phyloP scores from a whole-genome alignment of 2,113 vertebrate species.

The Tricholaema leucomelas region DNA sequence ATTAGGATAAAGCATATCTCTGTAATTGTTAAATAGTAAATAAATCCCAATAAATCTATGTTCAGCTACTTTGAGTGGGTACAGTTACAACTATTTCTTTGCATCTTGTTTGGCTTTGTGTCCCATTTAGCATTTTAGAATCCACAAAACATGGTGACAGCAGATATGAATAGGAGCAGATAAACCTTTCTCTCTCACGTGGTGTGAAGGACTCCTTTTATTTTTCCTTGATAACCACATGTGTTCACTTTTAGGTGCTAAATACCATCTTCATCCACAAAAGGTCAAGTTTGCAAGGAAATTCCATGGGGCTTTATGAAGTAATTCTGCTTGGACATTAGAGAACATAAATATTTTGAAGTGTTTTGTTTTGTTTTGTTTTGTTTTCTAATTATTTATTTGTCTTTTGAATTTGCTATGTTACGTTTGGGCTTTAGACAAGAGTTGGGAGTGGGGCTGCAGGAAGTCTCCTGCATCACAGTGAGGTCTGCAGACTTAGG shows the following conservation, averaged over 20 bases:
- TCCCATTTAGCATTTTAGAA: not conserved
- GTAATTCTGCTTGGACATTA: not conserved
- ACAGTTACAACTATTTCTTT: not conserved
- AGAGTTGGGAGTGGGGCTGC: not conserved
- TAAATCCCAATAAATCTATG: not conserved
- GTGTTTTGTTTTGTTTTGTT: not conserved
- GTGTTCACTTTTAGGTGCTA: not conserved
- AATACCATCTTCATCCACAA: not conserved
- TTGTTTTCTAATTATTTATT: not conserved
- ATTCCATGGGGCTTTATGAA: not conserved
- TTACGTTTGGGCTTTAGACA: not conserved
- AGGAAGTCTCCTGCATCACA: not conserved
- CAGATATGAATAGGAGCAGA: not conserved
- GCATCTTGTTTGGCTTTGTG: not conserved
- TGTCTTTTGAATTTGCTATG: not conserved
- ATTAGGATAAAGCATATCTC: not conserved
- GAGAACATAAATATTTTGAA: not conserved
- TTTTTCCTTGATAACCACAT: not conserved
- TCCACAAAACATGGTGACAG: not conserved
- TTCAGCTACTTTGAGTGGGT: not conserved
- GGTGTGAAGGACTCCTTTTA: not conserved
- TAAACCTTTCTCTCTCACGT: not conserved
- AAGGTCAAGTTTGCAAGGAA: not conserved
- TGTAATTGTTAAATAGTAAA: not conserved
- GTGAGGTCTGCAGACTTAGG: not conserved